Conservation (phyloP, 2,797 vertebrate genomes). For the Varecia variegata region DNA sequence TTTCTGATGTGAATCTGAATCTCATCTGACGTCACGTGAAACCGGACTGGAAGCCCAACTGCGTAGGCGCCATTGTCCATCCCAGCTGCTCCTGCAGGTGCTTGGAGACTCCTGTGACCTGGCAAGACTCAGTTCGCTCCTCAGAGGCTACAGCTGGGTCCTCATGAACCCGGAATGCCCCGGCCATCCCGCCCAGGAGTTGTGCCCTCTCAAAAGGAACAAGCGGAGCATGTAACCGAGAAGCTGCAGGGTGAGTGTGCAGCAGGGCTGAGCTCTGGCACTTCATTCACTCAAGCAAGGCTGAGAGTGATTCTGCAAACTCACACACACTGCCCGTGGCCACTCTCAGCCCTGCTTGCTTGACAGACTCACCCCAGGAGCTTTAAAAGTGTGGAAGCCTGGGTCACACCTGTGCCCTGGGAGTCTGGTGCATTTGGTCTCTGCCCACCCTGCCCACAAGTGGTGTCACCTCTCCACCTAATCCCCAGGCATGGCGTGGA, state of each 20-base stretch:
- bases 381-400: background rate
- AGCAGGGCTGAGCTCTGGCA: background rate
- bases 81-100: too few species aligned
- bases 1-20: background rate
- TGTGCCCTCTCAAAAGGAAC: fast-evolving
- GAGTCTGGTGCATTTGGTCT: fast-evolving
- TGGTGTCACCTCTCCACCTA: too few species aligned
- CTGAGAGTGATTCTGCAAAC: background rate
- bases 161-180: fast-evolving
- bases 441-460: too few species aligned
- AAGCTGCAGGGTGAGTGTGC: fast-evolving
- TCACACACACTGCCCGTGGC: fast-evolving
- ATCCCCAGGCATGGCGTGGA: background rate
- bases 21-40: background rate
- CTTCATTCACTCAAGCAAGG: background rate
- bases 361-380: background rate
- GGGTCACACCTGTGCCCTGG: background rate
- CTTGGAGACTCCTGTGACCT: background rate
- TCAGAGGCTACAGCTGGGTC: too few species aligned
- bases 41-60: fast-evolving
- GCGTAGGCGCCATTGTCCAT: fast-evolving
- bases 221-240: fast-evolving
- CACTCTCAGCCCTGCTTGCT: background rate
- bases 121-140: too few species aligned
- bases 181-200: background rate